These are phyloP conservation scores for Drosophila sordidula DNA, from an alignment of 2,888 invertebrate species.

Conservation along the genomic window DNA sequence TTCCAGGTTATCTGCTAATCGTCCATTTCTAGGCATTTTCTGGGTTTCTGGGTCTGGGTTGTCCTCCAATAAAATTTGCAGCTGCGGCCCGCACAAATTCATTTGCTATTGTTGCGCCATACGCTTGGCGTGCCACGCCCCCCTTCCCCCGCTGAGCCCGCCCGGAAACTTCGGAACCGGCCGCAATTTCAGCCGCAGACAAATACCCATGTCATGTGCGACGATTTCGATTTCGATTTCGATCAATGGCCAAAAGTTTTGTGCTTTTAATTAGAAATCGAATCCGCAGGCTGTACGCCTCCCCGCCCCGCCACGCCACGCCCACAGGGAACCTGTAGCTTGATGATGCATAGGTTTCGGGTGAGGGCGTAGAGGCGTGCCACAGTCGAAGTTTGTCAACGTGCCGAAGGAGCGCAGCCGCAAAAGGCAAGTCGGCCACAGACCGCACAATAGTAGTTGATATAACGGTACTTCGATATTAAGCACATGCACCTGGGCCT, in stretches of 20 bases:
- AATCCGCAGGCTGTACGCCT: conserved; percentile 53
- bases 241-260: conserved; percentile 64
- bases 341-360: background rate
- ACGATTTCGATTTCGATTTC: conserved; percentile 55
- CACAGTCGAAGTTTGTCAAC: conserved; percentile 48
- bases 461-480: conserved; percentile 49
- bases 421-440: conserved; percentile 12
- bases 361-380: background rate
- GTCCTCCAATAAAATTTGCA: conserved; percentile 11
- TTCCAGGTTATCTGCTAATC: background rate
- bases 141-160: background rate
- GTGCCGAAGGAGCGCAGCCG: conserved; percentile 5
- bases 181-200: conserved; percentile 13
- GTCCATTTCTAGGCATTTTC: background rate
- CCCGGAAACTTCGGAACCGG: background rate
- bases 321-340: conserved; percentile 48
- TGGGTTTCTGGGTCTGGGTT: background rate
- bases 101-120: conserved; percentile 27
- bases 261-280: conserved; percentile 77
- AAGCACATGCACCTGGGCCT: conserved; percentile 35
- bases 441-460: conserved; percentile 29
- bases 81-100: conserved; percentile 18
- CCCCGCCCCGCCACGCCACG: background rate
- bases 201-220: conserved; percentile 33
- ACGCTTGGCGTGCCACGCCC: conserved; percentile 2